phyloP scores from a whole-genome alignment of 64 coral and sea anemone genomes.

The Montipora foliosa region DNA sequence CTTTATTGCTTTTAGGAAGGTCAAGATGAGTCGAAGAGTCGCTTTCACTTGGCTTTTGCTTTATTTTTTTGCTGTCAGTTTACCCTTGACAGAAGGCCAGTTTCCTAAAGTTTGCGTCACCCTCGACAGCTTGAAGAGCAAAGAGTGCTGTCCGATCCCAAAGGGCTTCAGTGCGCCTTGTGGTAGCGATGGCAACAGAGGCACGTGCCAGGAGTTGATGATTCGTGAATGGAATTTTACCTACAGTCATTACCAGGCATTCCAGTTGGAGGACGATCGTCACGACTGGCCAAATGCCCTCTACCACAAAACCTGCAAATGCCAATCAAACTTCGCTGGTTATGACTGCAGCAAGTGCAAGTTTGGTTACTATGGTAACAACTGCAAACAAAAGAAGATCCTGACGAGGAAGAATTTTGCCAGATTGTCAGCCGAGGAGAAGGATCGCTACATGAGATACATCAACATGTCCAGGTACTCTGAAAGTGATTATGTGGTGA shows the following conservation, averaged over 20 bases:
- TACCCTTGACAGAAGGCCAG: no score
- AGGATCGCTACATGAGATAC: conserved; percentile 71
- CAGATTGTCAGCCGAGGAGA: conserved; percentile 59
- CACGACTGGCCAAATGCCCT: conserved; percentile 62
- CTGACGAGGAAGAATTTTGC: conserved; percentile 44
- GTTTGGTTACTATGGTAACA: conserved; percentile 68
- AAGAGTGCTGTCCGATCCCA: conserved; percentile 78
- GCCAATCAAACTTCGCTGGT: conserved; percentile 59
- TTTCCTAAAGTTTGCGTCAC: no score
- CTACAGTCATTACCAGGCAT: conserved; percentile 47
- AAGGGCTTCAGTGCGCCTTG: conserved; percentile 44
- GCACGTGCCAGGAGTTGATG: conserved; percentile 46
- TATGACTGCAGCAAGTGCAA: conserved; percentile 88
- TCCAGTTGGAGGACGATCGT: conserved; percentile 66
- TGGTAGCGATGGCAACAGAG: conserved; percentile 54
- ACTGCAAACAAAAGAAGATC: conserved; percentile 61
- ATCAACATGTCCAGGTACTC: conserved; percentile 53
- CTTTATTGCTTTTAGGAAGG: no score
- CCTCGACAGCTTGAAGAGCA: neutral
- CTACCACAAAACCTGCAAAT: conserved; percentile 77
- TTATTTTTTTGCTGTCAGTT: no score
- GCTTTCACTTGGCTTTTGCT: no score
- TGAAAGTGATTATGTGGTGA: conserved; percentile 17
- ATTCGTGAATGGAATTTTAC: conserved; percentile 46
- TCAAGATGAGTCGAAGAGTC: no score